Evolutionary conservation across 2,113 vertebrate genomes (phyloP), one percentile per base, ranked within the genome.

Genomic region (Mastomys natalensis): DNA sequence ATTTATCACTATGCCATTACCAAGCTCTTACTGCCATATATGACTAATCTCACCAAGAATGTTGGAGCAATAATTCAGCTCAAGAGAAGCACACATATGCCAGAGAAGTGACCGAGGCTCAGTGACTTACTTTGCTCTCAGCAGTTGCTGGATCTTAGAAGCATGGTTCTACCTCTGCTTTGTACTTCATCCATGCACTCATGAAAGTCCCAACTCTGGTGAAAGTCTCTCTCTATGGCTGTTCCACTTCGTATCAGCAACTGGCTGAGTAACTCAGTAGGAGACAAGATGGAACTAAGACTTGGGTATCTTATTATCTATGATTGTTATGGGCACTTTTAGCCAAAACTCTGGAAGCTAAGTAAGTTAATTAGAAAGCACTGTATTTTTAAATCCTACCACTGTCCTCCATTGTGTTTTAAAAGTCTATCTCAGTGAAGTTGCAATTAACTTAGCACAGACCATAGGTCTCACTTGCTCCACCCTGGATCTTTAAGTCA

Each of bases 1-100:
- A 26, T 24, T 0, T 21, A 21, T 5, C 58, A 0, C 29, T 40
- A 53, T 77, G 2, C 0, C 0, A 31, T 37, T 31, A 11, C 43
- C 48, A 9, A 29, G 34, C 53, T 70, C 86, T 34, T 45, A 48
- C 60, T 72, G 26, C 4, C 0, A 1, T 24, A 1, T 37, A 12
- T 60, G 89, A 17, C 72, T 58, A 34, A 17, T 43, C 74, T 82
- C 45, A 72, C 51, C 0, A 0, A 48, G 76, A 68, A 12, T 16
- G 26, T 15, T 29, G 1, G 12, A 76, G 17, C 43, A 86, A 77
- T 45, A 72, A 77, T 58, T 37, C 9, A 34, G 40, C 21, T 12
- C 66, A 70, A 45, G 87, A 62, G 22, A 51, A 43, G 5, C 15
- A n/a, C 51, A 2, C 51, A 58, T 19, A n/a, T 13, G 78, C 78